Base-by-base conservation (phyloP, 2,888 invertebrate genomes). In the Drosophila cracens region DNA sequence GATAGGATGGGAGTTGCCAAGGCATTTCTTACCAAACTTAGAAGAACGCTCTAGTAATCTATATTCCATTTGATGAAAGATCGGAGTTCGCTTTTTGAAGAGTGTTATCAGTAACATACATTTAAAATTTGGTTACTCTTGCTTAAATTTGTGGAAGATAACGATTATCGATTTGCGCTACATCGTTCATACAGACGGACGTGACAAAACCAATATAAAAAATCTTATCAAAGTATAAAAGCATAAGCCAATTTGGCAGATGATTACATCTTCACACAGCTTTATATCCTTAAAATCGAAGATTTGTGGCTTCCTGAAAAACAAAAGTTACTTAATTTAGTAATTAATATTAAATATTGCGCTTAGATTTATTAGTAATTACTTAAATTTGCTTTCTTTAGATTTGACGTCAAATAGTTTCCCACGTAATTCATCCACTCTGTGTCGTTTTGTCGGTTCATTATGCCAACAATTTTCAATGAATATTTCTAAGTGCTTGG, bases 381-480 rank as follows among this genome's bases (percentile, higher is more conserved):
- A 40, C 40, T 0, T 40, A 0, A 4, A 40, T 40, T 0, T n/a
- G n/a, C n/a, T n/a, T 1, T 2, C 10, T 1, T 4, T 4, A n/a
- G 2, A 40, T 1, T 4, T 0, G 7, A 38, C 0, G 18, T 3
- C 1, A 0, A 1, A 0, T 38, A 38, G 7, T 18, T 38, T 18
- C 18, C 10, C 0, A 6, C 0, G 0, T 36, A 54, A 36, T n/a
- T 11, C 11, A 18, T 38, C 1, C n/a, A n/a, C 0, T n/a, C 2
- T n/a, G n/a, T 6, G 10, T 38, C 54, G 54, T 11, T 54, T 0
- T 3, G 10, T n/a, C 3, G 54, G 38, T 11, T 54, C 7, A 4
- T 27, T 0, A 54, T 38, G 2, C 54, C 54, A 54, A 38, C 54
- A 54, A n/a, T 29, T 38, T 1, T 3, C n/a, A 11, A 54, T 7